Evolutionary conservation across 2,797 vertebrate genomes (phyloP), one percentile per base, ranked within the genome.

Genomic region (Paedocypris micromegethes): DNA sequence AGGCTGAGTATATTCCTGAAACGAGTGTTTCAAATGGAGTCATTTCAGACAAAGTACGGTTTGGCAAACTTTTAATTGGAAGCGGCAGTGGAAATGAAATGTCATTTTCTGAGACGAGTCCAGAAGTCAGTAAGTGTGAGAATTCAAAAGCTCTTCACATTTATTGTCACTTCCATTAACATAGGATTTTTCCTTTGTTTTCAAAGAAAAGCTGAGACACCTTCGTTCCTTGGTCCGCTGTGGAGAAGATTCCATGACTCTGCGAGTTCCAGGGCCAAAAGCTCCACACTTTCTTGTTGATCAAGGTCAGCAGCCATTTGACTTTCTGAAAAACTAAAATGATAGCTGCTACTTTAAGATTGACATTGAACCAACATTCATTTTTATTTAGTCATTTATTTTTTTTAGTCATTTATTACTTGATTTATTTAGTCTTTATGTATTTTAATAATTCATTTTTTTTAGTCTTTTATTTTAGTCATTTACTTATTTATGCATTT

Each of bases 231-330:
- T 74, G 2, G 79, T 83, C 4, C 54, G 47, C 38, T 80, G 79
- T 64, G 46, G 60, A 40, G 6, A 61, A 2, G 47, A 69, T 41
- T 62, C 73, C 1, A 79, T 82, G 76, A 70, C 62, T 1, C 53
- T 81, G 41, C 51, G 1, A 4, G 46, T 83, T 2, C 47, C n/a
- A 23, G 73, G 70, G 44, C 49, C 2, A 3, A 62, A n/a, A 42
- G 40, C 38, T 1, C 64, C 73, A 5, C 64, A 59, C 43, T 64
- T 86, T 38, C 65, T 84, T 3, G 49, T 86, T 58, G 76, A 83
- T 23, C 68, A 56, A 50, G 73, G 80, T 83, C 7, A 53, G 38
- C 23, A 23, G 23, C 23, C 23, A 23, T 23, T 23, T 23, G 23
- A 23, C 23, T 1, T 23, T 23, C 23, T 23, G 23, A 23, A 23